A percentile compares a stretch with the other conserved stretches of the same genome.
Conservation (phyloP, 2,888 invertebrate species). For the Sepioteuthis lessoniana region DNA sequence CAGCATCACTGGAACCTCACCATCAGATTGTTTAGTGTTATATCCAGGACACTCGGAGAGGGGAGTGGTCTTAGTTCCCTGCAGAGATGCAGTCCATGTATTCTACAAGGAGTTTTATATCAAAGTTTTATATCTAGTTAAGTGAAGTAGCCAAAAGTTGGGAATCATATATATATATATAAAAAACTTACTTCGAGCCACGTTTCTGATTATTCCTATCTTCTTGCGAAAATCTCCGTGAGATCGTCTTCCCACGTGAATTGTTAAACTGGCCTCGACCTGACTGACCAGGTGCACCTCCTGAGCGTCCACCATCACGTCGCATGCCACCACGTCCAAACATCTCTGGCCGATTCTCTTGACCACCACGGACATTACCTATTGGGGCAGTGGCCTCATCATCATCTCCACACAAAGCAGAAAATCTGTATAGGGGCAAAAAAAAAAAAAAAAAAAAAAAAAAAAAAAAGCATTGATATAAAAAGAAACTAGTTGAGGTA, state of each 20-base stretch:
- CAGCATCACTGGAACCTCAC: too few species aligned
- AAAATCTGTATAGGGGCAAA: not conserved
- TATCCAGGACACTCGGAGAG: too few species aligned
- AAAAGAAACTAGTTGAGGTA: too few species aligned
- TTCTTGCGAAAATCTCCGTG: slow-evolving; percentile 46
- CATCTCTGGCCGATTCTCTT: slow-evolving; percentile 42
- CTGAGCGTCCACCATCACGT: not conserved
- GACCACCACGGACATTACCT: slow-evolving; percentile 36
- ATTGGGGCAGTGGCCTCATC: not conserved
- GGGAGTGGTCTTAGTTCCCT: too few species aligned
- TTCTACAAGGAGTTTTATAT: too few species aligned
- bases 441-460: not conserved
- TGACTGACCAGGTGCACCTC: slow-evolving; percentile 36
- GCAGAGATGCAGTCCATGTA: too few species aligned
- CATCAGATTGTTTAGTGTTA: too few species aligned
- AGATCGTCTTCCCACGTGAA: slow-evolving; percentile 40
- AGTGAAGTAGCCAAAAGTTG: too few species aligned
- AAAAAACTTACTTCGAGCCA: slow-evolving; percentile 34
- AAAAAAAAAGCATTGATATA: not conserved
- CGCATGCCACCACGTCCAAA: slow-evolving; percentile 44
- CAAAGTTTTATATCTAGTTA: too few species aligned
- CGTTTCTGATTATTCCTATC: slow-evolving; percentile 38
- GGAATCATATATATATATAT: too few species aligned
- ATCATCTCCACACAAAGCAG: slow-evolving; percentile 40
- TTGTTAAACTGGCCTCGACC: not conserved